These are phyloP conservation scores for Lophius piscatorius DNA, from an alignment of 2,113 vertebrate species.

Conservation along the genomic window DNA sequence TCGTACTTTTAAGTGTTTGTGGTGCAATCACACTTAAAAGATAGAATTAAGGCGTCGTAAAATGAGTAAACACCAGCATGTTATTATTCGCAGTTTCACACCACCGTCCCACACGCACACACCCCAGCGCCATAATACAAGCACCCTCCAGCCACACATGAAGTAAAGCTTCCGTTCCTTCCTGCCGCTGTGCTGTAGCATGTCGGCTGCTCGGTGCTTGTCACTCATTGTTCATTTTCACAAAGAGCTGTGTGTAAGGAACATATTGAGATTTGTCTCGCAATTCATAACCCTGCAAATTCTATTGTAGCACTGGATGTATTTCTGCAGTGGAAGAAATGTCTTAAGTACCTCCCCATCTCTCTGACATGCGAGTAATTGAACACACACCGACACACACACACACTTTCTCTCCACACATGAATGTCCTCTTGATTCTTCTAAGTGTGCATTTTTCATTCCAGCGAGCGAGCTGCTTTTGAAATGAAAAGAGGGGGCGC, in stretches of 20 bases:
- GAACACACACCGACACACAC: conserved; percentile 1
- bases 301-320: conserved; percentile 26
- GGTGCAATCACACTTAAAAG: too few relatives aligned
- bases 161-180: neutral
- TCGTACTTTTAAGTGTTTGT: too few relatives aligned
- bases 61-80: too few relatives aligned
- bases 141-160: too few relatives aligned
- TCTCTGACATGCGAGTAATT: conserved; percentile 30
- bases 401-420: conserved; percentile 13
- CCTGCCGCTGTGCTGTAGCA: conserved; percentile 5
- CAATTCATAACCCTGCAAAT: conserved; percentile 40
- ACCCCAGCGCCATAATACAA: too few relatives aligned
- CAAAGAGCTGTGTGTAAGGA: conserved; percentile 26
- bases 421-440: conserved; percentile 64
- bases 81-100: too few relatives aligned
- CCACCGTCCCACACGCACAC: too few relatives aligned
- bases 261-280: conserved; percentile 24
- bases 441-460: conserved; percentile 78
- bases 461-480: conserved; percentile 67
- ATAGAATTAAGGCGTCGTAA: too few relatives aligned
- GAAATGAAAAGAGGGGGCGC: conserved; percentile 70
- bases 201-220: conserved; percentile 18
- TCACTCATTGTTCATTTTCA: conserved; percentile 47
- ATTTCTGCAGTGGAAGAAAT: conserved; percentile 31
- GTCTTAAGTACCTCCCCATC: conserved; percentile 27